Percentiles rank a stretch among this genome's conserved stretches.
phyloP scores from a whole-genome alignment of 1,140 invertebrate genomes.

The Temnothorax longispinosus region DNA sequence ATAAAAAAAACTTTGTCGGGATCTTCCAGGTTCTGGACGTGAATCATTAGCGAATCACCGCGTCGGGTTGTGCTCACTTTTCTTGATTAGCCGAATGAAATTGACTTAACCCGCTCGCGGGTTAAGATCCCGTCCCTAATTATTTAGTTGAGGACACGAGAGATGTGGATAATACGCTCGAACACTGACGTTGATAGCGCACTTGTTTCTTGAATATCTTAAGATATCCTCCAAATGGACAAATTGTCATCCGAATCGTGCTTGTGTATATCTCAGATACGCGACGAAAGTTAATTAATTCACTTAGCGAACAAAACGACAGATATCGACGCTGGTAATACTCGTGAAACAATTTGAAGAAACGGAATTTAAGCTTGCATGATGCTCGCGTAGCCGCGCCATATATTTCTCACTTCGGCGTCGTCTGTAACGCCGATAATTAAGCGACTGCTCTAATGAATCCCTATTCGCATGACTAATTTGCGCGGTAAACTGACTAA shows the following conservation, averaged over 20 bases:
- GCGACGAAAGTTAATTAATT: conserved; percentile 46
- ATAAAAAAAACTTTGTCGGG: conserved; percentile 60
- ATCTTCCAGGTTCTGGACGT: conserved; percentile 47
- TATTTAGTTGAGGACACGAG: neutral
- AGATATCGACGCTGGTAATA: conserved; percentile 46
- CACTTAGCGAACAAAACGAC: conserved; percentile 41
- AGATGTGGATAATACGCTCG: neutral
- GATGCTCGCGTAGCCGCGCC: conserved; percentile 32
- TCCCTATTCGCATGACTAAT: conserved; percentile 78
- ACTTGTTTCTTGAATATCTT: neutral
- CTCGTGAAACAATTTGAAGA: conserved; percentile 58
- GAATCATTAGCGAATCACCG: conserved; percentile 75
- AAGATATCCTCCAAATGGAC: neutral
- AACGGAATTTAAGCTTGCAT: conserved; percentile 64
- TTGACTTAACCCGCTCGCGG: conserved; percentile 54
- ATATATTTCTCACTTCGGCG: conserved; percentile 64
- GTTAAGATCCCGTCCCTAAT: conserved; percentile 39
- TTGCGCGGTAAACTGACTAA: conserved; percentile 77
- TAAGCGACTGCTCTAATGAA: conserved; percentile 77
- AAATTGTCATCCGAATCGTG: conserved; percentile 11
- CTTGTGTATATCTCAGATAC: conserved; percentile 2
- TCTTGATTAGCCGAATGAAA: conserved; percentile 66
- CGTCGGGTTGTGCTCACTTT: conserved; percentile 59
- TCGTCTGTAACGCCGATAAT: conserved; percentile 73
- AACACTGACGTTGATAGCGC: neutral